Evolutionary conservation across 2,113 vertebrate species (phyloP), one percentile per base, ranked within the genome.

Genomic region (Syrrhaptes paradoxus): DNA sequence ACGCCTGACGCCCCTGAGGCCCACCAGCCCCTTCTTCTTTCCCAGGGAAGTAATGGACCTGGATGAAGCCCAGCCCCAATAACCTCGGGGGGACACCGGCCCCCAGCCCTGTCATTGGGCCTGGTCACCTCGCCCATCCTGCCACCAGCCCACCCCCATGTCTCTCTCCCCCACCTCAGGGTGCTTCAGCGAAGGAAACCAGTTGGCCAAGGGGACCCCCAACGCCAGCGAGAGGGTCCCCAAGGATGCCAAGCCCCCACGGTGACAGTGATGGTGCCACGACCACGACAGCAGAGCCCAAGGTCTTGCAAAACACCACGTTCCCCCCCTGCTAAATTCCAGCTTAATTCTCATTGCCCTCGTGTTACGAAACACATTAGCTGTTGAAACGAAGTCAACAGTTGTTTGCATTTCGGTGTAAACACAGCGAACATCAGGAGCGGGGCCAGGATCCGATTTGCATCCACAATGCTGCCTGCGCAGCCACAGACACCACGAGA

Each of bases 311-410:
- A 63, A 87, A 94, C 95, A 89, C 90, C 87, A 62, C 65, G 75
- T 74, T 90, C 52, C 70, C 70, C 77, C 80, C n/a, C 75, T 85
- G 85, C 90, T 96, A 90, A 93, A 93, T 92, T 96, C 93, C 95
- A 95, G 82, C 89, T 94, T 96, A 90, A 95, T 94, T 90, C 92
- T 93, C 65, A 93, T 96, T 94, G 88, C 87, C 95, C 92, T 93
- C 95, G 87, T 95, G 90, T 93, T 96, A 93, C 78, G 93, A 94
- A 96, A 96, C 95, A 88, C 85, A 95, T 95, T 94, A 96, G 96
- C 95, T 97, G 93, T 89, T 97, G 96, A 97, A 97, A 96, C 93
- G 84, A 96, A 97, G 96, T 96, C 95, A 96, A 95, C 92, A 97
- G 93, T 96, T 97, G 95, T 95, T 97, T 96, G 96, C 96, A 95